Evolutionary conservation across 2,888 invertebrate genomes (phyloP), one percentile per base, ranked within the genome.

Genomic region (Harpagoxenus sublaevis): DNA sequence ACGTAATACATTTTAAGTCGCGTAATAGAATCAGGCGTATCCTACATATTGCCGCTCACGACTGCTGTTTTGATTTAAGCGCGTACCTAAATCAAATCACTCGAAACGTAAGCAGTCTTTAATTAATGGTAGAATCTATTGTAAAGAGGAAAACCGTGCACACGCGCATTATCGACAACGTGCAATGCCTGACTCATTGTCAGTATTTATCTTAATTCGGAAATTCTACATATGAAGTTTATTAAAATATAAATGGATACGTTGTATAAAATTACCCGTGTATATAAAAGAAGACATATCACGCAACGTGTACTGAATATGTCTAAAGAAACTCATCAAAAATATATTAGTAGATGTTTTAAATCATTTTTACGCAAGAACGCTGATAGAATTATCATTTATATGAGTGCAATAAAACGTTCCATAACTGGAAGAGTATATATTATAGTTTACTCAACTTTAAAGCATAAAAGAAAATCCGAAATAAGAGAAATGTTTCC

Each of bases 1-100:
- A 73, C 60, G 79, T 81, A 81, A 81, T 81, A 73, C 79, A 81
- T 81, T 81, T 81, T 81, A 81, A 81, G 79, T 81, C 79, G 60
- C 60, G 73, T 81, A 81, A 81, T 81, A 73, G 79, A 81, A 81
- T 81, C 79, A 35, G 71, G n/a, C 60, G 57, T n/a, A 23, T 23
- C 23, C 23, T 71, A 45, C 79, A 73, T 81, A 81, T 73, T 79
- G 79, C 79, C 45, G 78, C 31, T 70, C 45, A 31, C 57, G 48
- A 48, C 45, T 81, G 73, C 73, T 48, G 73, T 73, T 81, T 81
- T 81, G 79, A 81, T 81, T 81, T 73, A 73, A 81, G 60, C 48
- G 28, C n/a, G 1, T 3, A 60, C 57, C 48, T 81, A 60, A 79
- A 79, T 79, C 79, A 70, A 57, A 70, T 79, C 70, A 70, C 57